Percentiles rank a stretch among this genome's conserved stretches.
These are phyloP conservation scores for Brenthis daphne DNA, from an alignment of 2,888 invertebrate genomes.

Conservation along the genomic window DNA sequence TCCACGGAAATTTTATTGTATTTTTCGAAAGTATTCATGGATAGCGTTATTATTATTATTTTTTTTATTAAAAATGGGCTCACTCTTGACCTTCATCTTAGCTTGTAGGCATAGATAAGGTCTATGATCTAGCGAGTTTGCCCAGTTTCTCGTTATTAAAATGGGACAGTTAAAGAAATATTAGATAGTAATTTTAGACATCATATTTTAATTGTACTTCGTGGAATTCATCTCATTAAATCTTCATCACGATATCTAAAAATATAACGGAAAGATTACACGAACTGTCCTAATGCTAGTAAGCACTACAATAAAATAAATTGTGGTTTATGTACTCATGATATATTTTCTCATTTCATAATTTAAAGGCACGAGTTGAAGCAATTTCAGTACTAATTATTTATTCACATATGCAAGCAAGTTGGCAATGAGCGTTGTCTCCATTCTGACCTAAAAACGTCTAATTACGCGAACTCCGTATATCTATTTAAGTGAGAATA, in stretches of 20 bases:
- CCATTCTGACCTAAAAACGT: slow-evolving; percentile 39
- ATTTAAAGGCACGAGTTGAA: slow-evolving; percentile 24
- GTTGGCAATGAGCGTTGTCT: slow-evolving; percentile 36
- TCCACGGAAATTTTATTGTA: neutral
- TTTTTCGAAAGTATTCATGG: neutral
- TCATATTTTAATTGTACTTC: no score
- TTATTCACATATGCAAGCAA: slow-evolving; percentile 37
- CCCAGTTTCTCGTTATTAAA: no score
- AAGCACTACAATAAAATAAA: slow-evolving; percentile 4
- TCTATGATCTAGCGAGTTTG: no score
- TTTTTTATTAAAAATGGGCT: no score
- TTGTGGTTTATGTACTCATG: neutral
- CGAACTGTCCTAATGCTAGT: slow-evolving; percentile 87
- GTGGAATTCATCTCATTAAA: no score
- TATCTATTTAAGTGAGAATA: slow-evolving; percentile 26
- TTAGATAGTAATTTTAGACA: no score
- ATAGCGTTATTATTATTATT: no score
- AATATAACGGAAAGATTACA: slow-evolving; percentile 79
- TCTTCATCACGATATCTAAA: no score
- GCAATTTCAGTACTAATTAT: slow-evolving; percentile 36
- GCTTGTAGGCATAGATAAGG: no score
- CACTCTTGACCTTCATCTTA: no score
- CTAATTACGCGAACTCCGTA: slow-evolving; percentile 33
- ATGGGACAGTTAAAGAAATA: no score
- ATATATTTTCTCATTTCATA: slow-evolving; percentile 23